These are phyloP conservation scores for Microctonus brassicae DNA, from an alignment of 2,888 invertebrate genomes.

Conservation along the genomic window DNA sequence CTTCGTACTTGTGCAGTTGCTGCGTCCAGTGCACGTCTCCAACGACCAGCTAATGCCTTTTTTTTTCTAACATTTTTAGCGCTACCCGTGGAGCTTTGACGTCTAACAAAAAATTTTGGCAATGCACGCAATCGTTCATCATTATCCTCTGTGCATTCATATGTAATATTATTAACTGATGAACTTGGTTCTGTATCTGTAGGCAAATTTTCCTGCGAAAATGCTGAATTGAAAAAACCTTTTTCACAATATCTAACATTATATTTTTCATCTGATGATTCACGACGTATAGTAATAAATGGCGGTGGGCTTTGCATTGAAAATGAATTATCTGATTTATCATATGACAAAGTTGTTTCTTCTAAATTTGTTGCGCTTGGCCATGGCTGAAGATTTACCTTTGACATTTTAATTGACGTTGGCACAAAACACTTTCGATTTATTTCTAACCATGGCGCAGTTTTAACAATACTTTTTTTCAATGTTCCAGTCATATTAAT, in stretches of 20 bases:
- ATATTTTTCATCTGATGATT: constrained; percentile 33
- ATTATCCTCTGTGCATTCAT: constrained; percentile 37
- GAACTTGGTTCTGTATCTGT: constrained; percentile 20
- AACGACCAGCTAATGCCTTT: constrained; percentile 55
- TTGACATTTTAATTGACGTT: constrained; percentile 45
- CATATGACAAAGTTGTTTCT: constrained; percentile 36
- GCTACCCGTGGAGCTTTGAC: constrained; percentile 55
- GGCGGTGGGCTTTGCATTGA: constrained; percentile 35
- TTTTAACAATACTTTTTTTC: constrained; percentile 47
- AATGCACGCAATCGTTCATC: constrained; percentile 35
- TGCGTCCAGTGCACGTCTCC: constrained; percentile 57
- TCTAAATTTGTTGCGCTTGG: constrained; percentile 62
- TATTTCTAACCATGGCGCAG: constrained; percentile 50
- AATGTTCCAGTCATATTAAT: constrained; percentile 49
- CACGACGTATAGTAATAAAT: constrained; percentile 38
- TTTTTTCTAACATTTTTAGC: constrained; percentile 56
- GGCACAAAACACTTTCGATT: constrained; percentile 58
- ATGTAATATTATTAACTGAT: constrained; percentile 8
- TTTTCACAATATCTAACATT: constrained; percentile 13
- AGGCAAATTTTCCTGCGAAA: constrained; percentile 49
- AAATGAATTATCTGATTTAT: not conserved
- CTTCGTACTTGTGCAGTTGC: constrained; percentile 42
- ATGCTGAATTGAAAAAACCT: constrained; percentile 55
- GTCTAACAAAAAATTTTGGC: constrained; percentile 54
- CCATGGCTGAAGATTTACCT: constrained; percentile 59